Evolutionary conservation across 2,888 invertebrate genomes (phyloP).

Genomic region (Hydrotaea cyrtoneurina): DNA sequence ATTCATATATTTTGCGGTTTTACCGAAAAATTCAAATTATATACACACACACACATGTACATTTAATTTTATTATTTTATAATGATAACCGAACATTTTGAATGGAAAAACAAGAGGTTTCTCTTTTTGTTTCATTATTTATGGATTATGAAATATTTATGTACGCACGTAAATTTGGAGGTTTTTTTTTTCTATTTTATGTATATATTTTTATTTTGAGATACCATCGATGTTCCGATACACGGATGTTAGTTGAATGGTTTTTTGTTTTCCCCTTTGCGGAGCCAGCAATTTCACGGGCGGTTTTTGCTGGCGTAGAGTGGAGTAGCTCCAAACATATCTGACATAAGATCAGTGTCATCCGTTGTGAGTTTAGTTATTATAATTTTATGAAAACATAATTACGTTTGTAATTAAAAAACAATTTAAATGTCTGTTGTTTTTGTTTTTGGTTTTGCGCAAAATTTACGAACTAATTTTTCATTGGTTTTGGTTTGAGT

Average conservation of each 20-base stretch:
- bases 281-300: neutral
- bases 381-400: slow-evolving; percentile 48
- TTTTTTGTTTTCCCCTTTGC: neutral
- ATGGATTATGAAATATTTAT: slow-evolving; percentile 15
- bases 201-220: neutral
- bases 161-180: neutral
- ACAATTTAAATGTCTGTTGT: slow-evolving; percentile 35
- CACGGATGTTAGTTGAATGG: neutral
- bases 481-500: neutral
- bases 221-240: no score
- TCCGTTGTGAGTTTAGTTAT: slow-evolving; percentile 41
- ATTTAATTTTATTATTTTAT: slow-evolving; percentile 32
- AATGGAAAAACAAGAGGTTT: slow-evolving; percentile 54
- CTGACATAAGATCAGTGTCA: slow-evolving; percentile 49
- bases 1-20: slow-evolving; percentile 31
- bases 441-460: no score
- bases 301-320: slow-evolving; percentile 7
- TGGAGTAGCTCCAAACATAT: neutral
- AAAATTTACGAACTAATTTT: slow-evolving; percentile 39
- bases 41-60: neutral
- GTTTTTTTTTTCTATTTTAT: neutral
- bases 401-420: slow-evolving; percentile 57
- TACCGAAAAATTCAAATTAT: slow-evolving; percentile 25
- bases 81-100: slow-evolving; percentile 33
- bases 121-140: slow-evolving; percentile 32